A percentile compares a stretch with the other conserved stretches of the same genome.
phyloP scores from a whole-genome alignment of 2,113 vertebrate species.

The Cephalopterus ornatus region DNA sequence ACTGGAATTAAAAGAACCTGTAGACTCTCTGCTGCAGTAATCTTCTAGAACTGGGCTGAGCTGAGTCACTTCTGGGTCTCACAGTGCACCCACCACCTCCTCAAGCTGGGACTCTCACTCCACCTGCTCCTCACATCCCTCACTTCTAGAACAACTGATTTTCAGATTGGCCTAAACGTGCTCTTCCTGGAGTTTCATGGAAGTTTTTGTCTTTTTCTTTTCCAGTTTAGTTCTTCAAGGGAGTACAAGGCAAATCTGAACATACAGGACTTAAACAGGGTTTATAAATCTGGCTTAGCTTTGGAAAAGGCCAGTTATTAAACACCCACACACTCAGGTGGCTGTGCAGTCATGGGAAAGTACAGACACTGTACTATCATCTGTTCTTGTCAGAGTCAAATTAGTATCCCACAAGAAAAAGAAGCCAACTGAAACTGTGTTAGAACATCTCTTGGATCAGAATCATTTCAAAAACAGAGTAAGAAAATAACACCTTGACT shows the following conservation, averaged over 20 bases:
- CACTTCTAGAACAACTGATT: not conserved
- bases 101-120: not conserved
- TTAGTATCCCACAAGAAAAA: not conserved
- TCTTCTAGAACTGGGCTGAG: not conserved
- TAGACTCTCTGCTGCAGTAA: not conserved
- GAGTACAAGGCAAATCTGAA: not conserved
- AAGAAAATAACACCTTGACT: not conserved
- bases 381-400: not conserved
- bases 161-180: not conserved
- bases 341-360: not conserved
- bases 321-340: not conserved
- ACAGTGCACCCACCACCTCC: not conserved
- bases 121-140: not conserved
- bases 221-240: not conserved
- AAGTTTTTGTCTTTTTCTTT: not conserved
- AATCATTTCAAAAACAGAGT: not conserved
- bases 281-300: not conserved
- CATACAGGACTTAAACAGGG: not conserved
- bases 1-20: not conserved
- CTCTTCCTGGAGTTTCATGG: not conserved
- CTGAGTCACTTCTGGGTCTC: not conserved
- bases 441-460: not conserved
- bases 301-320: not conserved
- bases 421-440: not conserved
- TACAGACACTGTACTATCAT: not conserved